A percentile compares a stretch with the other conserved stretches of the same genome.
Evolutionary conservation across 2,113 vertebrate species (phyloP).

Genomic region (Barbus barbus): DNA sequence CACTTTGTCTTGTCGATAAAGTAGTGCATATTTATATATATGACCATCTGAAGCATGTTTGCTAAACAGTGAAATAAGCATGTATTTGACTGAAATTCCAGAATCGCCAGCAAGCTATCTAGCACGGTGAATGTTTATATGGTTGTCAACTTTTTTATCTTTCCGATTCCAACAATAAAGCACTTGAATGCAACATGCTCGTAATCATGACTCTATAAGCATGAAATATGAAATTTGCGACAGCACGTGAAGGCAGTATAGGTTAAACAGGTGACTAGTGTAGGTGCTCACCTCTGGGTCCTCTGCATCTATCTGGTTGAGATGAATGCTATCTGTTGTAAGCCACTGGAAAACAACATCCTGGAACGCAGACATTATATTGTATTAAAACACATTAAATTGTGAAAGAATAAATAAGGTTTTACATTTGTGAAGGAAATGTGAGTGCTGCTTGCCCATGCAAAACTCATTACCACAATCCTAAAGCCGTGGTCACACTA

Average conservation of each 20-base stretch:
- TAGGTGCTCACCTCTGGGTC: conserved; percentile 84
- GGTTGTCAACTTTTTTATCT: no score
- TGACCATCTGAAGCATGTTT: background rate
- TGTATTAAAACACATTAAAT: background rate
- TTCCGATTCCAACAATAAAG: no score
- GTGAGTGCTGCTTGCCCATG: background rate
- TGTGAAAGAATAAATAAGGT: background rate
- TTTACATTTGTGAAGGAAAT: background rate
- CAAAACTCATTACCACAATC: background rate
- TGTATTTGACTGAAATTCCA: no score
- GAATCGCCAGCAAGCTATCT: no score
- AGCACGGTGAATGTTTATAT: no score
- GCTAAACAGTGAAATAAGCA: background rate
- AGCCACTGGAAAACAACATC: conserved; percentile 97
- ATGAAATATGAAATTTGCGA: no score
- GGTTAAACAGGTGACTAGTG: no score
- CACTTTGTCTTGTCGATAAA: no score
- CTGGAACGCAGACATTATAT: conserved; percentile 67
- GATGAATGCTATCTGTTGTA: conserved; percentile 84
- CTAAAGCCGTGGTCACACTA: background rate
- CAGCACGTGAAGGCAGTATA: no score
- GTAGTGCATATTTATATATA: background rate
- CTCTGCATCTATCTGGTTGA: conserved; percentile 94
- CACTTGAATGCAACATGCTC: no score
- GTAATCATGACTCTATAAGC: no score